These are phyloP conservation scores for Villa cingulata DNA, from an alignment of 2,888 invertebrate species.

Conservation along the genomic window DNA sequence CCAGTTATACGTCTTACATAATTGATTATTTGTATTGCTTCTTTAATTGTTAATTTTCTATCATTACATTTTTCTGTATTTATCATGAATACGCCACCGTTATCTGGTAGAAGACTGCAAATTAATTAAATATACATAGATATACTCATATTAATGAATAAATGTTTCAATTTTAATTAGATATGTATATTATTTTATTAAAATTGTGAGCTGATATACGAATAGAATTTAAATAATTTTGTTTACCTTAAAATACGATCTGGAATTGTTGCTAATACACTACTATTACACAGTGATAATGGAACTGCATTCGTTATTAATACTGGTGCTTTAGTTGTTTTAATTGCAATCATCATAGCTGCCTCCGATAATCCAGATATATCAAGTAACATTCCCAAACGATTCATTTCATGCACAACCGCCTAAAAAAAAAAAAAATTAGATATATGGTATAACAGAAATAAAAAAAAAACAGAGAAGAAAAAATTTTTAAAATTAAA, in stretches of 20 bases:
- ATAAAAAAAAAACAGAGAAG: no score
- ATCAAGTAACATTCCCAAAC: constrained; percentile 56
- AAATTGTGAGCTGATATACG: no score
- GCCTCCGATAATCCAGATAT: constrained; percentile 48
- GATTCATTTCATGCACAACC: constrained; percentile 52
- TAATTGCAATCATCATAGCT: constrained; percentile 48
- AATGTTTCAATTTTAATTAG: no score
- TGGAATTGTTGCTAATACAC: constrained; percentile 62
- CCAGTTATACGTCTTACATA: constrained; percentile 50
- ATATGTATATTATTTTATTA: no score
- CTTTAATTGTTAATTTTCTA: constrained; percentile 29
- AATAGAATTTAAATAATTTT: neutral
- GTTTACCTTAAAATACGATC: constrained; percentile 55
- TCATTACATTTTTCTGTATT: constrained; percentile 42
- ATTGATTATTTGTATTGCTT: constrained; percentile 45
- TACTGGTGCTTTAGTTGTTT: constrained; percentile 48
- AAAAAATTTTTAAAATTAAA: no score
- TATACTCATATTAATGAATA: no score
- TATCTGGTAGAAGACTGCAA: constrained; percentile 32
- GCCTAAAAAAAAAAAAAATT: constrained; percentile 29
- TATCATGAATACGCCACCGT: constrained; percentile 49
- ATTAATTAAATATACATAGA: neutral
- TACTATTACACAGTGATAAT: constrained; percentile 48
- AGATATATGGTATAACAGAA: no score
- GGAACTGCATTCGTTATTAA: constrained; percentile 53